phyloP scores from a whole-genome alignment of 2,888 invertebrate species.

The Anodontia alba region DNA sequence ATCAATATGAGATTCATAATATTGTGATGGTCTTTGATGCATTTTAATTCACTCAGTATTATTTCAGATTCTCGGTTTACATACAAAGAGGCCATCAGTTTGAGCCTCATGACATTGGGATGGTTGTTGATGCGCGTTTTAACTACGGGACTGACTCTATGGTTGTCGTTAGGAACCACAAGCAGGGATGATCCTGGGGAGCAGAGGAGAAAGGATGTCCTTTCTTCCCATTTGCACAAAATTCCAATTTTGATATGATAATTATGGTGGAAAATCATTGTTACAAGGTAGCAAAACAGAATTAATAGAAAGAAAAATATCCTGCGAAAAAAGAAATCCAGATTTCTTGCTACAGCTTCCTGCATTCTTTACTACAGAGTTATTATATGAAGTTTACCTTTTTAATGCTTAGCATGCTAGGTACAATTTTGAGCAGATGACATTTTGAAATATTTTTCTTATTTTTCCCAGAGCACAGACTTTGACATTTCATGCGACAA shows the following conservation, averaged over 20 bases:
- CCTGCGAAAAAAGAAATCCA: no score
- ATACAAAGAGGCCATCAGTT: conserved; percentile 46
- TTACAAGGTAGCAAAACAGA: conserved; percentile 82
- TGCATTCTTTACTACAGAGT: no score
- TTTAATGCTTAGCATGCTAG: no score
- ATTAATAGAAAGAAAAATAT: not conserved
- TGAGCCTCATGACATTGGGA: conserved; percentile 52
- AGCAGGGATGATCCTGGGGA: conserved; percentile 63
- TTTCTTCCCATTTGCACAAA: conserved; percentile 73
- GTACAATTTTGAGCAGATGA: no score
- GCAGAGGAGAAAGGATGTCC: conserved; percentile 64
- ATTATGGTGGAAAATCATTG: conserved; percentile 65
- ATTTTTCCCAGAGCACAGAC: no score
- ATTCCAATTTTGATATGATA: conserved; percentile 71
- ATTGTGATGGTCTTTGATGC: conserved; percentile 70
- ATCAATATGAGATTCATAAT: conserved; percentile 40
- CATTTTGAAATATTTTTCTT: no score
- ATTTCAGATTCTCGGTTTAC: conserved; percentile 52
- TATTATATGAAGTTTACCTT: no score
- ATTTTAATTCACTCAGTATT: no score
- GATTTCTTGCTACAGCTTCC: no score
- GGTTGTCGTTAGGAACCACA: conserved; percentile 66
- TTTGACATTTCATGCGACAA: no score
- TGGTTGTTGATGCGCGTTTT: conserved; percentile 72
- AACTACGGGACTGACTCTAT: conserved; percentile 54